Evolutionary conservation across 1,140 invertebrate genomes (phyloP), one percentile per base, ranked within the genome.

Genomic region (Stenopsyche tienmushanensis): DNA sequence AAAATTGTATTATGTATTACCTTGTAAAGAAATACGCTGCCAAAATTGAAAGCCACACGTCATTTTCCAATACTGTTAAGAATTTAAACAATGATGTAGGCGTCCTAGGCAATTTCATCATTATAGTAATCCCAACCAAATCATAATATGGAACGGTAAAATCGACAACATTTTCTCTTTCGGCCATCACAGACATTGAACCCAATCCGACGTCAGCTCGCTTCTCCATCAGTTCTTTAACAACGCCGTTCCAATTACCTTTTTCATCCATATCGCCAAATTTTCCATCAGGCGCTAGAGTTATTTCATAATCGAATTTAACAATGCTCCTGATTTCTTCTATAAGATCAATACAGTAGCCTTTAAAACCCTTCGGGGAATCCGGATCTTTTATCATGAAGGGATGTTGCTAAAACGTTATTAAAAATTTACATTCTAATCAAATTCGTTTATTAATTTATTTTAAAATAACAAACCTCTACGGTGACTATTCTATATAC

Each of bases 91-190:
- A 82, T 0, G 94, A 96, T 5, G 92, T 95, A 24, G 88, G 86
- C 1, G 79, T 82, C 71, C 88, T 87, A 0, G 90, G 87, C 72
- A 92, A 86, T 71, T 88, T 88, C 90, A 95, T 94, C 70, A 97
- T 80, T 69, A 97, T 97, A 0, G 92, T 93, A 18, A 96, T 93
- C 0, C 96, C 95, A 0, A 97, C 94, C 26, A 97, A 80, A 79
- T 97, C 96, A 74, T 97, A 97, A 73, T 95, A 97, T 0, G 95
- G 94, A 0, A 97, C 93, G 0, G 95, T 97, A 72, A 96, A 97
- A 76, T 97, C 95, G 0, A 97, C 90, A 0, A 96, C 93, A 71
- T 92, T 94, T 76, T 97, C 95, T 17, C 95, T 82, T 76, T 97
- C 95, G 0, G 94, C 93, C 90, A 96, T 96, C 0, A 97, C 94